Percentiles rank a stretch among this genome's conserved stretches.
phyloP scores from a whole-genome alignment of 2,888 invertebrate species.

The Pollenia griseotomentosa region DNA sequence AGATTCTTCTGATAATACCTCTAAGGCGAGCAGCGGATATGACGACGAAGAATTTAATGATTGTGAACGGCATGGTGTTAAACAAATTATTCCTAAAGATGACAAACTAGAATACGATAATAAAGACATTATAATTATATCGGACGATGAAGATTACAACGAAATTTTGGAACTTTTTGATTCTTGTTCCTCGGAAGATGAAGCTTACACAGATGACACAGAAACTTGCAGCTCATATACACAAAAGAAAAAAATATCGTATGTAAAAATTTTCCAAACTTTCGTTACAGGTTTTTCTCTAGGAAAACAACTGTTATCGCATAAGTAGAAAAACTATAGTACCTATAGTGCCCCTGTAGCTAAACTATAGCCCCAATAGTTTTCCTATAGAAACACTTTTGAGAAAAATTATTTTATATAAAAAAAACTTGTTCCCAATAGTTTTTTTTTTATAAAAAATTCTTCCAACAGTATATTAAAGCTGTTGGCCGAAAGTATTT shows the following conservation, averaged over 20 bases:
- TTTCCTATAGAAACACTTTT: too few species aligned
- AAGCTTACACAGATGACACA: background rate
- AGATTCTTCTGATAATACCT: slow-evolving; percentile 46
- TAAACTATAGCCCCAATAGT: too few species aligned
- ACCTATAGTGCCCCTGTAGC: too few species aligned
- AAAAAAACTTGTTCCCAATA: too few species aligned
- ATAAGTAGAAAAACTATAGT: too few species aligned
- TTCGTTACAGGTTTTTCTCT: too few species aligned
- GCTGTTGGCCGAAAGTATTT: too few species aligned
- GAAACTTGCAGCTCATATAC: background rate
- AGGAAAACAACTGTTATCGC: too few species aligned
- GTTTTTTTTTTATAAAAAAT: too few species aligned
- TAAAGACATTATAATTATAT: background rate
- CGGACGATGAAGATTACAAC: slow-evolving; percentile 39
- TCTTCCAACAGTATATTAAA: too few species aligned
- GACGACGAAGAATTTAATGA: slow-evolving; percentile 57
- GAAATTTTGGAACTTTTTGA: slow-evolving; percentile 23
- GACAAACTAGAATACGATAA: background rate
- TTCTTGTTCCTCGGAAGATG: slow-evolving; percentile 21
- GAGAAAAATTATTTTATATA: too few species aligned
- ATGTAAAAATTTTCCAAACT: slow-evolving; percentile 9
- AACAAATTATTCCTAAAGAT: background rate
- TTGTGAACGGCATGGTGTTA: background rate
- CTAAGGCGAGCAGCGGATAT: slow-evolving; percentile 55
- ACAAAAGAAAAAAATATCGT: slow-evolving; percentile 29